phyloP scores from a whole-genome alignment of 2,113 vertebrate species.

The Naja naja region DNA sequence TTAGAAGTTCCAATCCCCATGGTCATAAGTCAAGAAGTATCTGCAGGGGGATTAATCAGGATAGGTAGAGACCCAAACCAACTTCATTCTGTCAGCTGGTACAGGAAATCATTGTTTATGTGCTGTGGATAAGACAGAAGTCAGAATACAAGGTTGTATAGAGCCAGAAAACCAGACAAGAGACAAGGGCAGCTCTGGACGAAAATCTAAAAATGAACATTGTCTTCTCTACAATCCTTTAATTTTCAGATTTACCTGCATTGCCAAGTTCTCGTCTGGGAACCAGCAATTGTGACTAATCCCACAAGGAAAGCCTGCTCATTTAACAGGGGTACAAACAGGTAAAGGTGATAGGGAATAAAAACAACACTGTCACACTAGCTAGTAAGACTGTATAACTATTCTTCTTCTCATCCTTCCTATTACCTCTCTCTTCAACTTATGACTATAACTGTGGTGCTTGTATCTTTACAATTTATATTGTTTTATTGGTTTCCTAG shows the following conservation, averaged over 20 bases:
- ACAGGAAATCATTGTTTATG: neutral
- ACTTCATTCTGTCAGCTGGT: neutral
- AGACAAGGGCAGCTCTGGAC: neutral
- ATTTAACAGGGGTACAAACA: slow-evolving; percentile 53
- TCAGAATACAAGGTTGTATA: neutral
- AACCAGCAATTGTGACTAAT: slow-evolving; percentile 53
- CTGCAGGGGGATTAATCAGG: too few relatives aligned
- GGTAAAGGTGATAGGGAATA: slow-evolving; percentile 48
- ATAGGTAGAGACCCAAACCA: neutral
- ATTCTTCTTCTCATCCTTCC: too few relatives aligned
- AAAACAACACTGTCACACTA: too few relatives aligned
- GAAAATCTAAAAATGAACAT: neutral
- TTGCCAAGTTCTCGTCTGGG: slow-evolving; percentile 71
- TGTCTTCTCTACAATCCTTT: neutral
- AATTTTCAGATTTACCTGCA: slow-evolving; percentile 74
- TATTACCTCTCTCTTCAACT: too few relatives aligned
- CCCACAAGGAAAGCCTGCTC: slow-evolving; percentile 73
- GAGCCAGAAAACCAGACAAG: neutral
- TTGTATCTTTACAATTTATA: too few relatives aligned
- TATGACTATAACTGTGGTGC: too few relatives aligned
- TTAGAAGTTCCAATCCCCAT: too few relatives aligned
- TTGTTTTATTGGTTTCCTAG: too few relatives aligned
- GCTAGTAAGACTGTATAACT: too few relatives aligned
- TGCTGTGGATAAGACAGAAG: neutral
- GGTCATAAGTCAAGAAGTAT: too few relatives aligned